Percentiles rank a stretch among this genome's conserved stretches.
Conservation (phyloP, 2,888 invertebrate genomes). For the Ashinkailepas kermadecensis region DNA sequence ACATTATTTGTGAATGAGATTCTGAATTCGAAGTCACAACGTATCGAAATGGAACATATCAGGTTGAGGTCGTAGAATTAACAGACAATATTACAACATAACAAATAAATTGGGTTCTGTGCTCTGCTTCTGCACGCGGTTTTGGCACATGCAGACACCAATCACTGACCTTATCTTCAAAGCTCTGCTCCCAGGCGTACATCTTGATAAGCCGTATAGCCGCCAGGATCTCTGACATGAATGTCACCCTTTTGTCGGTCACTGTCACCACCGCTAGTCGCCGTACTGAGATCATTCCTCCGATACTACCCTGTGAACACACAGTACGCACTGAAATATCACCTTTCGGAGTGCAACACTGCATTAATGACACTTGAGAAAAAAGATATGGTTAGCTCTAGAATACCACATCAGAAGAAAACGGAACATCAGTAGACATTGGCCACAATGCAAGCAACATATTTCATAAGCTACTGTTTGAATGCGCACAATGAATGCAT, state of each 20-base stretch:
- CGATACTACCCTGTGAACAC: slow-evolving; percentile 38
- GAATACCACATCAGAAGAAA: too few species aligned
- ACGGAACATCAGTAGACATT: too few species aligned
- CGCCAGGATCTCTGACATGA: slow-evolving; percentile 50
- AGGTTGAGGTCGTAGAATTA: too few species aligned
- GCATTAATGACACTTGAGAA: too few species aligned
- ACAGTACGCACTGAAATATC: too few species aligned
- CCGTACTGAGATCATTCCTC: slow-evolving; percentile 38
- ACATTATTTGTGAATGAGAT: not conserved
- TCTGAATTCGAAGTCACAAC: not conserved
- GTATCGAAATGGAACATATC: not conserved
- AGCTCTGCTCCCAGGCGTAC: slow-evolving; percentile 51
- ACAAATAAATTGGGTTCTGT: too few species aligned
- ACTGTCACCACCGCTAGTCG: slow-evolving; percentile 38
- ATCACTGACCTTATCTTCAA: slow-evolving; percentile 42
- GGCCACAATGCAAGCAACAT: too few species aligned
- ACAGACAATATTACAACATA: too few species aligned
- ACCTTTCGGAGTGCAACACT: too few species aligned
- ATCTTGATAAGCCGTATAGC: slow-evolving; percentile 50
- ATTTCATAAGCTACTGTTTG: too few species aligned
- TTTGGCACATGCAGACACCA: not conserved
- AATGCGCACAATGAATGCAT: too few species aligned
- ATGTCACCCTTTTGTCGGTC: slow-evolving; percentile 41
- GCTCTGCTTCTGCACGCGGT: not conserved
- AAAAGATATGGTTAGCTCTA: too few species aligned